Evolutionary conservation across 2,888 invertebrate genomes (phyloP).

Genomic region (Apamea crenata): DNA sequence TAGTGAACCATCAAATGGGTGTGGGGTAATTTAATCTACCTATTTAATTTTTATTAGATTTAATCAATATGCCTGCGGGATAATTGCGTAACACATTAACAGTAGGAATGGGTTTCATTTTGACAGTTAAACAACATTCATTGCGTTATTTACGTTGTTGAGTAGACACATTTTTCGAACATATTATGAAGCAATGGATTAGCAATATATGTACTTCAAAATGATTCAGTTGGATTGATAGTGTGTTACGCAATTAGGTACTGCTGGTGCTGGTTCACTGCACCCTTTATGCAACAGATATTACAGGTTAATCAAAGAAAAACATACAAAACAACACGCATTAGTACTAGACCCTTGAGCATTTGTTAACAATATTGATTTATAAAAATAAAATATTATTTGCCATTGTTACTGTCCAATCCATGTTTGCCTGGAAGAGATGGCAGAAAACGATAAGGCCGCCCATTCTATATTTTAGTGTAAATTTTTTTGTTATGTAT

Average conservation of each 20-base stretch:
- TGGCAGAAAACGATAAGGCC: too few relatives aligned
- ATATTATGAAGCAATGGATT: not conserved
- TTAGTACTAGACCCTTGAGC: not conserved
- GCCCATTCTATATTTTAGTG: too few relatives aligned
- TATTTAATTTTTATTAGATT: not conserved
- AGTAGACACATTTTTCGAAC: not conserved
- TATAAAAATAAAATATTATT: too few relatives aligned
- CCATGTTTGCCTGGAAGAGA: too few relatives aligned
- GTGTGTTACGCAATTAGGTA: too few relatives aligned
- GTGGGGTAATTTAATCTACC: not conserved
- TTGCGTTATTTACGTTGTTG: not conserved
- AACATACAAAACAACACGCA: slow-evolving; percentile 19
- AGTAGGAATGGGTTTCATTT: not conserved
- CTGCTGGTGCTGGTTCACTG: not conserved
- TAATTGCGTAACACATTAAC: not conserved
- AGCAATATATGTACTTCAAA: not conserved
- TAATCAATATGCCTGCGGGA: not conserved
- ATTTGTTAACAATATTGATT: not conserved
- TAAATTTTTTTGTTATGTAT: too few relatives aligned
- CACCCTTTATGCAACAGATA: not conserved
- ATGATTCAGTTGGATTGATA: too few relatives aligned
- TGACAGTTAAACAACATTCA: not conserved
- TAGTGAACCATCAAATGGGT: not conserved
- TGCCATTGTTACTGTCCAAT: too few relatives aligned
- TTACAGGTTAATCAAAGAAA: not conserved